phyloP scores from a whole-genome alignment of 1,140 invertebrate species.

The Sweltsa coloradensis region DNA sequence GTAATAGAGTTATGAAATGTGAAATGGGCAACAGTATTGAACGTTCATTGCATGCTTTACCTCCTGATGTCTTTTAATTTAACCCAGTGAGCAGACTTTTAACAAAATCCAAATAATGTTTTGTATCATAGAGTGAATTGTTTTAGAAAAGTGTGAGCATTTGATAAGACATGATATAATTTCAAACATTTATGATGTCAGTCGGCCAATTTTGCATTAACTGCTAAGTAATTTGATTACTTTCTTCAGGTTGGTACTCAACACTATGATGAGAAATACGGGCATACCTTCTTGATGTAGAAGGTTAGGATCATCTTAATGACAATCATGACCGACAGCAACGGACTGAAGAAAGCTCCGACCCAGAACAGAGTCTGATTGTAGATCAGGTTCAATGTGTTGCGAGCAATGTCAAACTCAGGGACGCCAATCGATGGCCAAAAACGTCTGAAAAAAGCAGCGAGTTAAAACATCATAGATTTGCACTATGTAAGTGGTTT shows the following conservation, averaged over 20 bases:
- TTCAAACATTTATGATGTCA: no score
- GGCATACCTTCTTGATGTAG: conserved; percentile 47
- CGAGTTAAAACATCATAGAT: conserved; percentile 1
- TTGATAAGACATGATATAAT: no score
- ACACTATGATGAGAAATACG: not conserved
- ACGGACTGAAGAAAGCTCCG: conserved; percentile 52
- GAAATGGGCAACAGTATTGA: no score
- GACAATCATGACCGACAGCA: conserved; percentile 42
- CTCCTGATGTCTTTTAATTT: no score
- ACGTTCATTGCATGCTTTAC: no score
- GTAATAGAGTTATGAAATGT: not conserved
- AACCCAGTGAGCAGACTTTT: no score
- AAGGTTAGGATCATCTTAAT: conserved; percentile 54
- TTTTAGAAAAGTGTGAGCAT: no score
- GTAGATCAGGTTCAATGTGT: conserved; percentile 60
- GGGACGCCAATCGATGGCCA: conserved; percentile 30
- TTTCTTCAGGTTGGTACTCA: not conserved
- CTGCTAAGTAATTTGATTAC: no score
- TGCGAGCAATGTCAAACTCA: conserved; percentile 58
- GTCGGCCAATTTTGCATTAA: no score
- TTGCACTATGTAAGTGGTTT: no score
- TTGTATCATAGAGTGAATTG: no score
- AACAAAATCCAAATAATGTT: no score
- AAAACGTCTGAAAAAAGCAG: conserved; percentile 16
- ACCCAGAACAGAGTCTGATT: conserved; percentile 63